phyloP scores from a whole-genome alignment of 2,888 invertebrate species.

The Drosophila nr. perissopoda region DNA sequence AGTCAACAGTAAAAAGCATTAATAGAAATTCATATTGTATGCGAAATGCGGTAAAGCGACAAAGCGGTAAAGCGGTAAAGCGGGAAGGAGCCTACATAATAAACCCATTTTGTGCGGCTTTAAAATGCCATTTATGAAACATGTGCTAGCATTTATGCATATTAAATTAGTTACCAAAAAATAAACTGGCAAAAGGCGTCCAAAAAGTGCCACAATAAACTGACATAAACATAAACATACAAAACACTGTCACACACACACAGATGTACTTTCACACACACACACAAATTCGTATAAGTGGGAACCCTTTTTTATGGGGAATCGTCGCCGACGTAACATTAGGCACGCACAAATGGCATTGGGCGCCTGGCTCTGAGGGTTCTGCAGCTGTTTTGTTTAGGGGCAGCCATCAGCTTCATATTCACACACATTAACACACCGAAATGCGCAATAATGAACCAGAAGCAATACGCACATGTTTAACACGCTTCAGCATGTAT shows the following conservation, averaged over 20 bases:
- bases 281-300: slow-evolving; percentile 39
- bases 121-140: slow-evolving; percentile 81
- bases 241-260: slow-evolving; percentile 7
- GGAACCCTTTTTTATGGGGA: slow-evolving; percentile 76
- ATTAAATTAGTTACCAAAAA: slow-evolving; percentile 72
- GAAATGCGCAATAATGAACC: slow-evolving; percentile 50
- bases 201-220: slow-evolving; percentile 66
- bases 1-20: slow-evolving; percentile 45
- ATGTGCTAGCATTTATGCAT: slow-evolving; percentile 80
- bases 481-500: slow-evolving; percentile 8
- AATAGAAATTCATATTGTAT: slow-evolving; percentile 71
- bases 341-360: slow-evolving; percentile 59
- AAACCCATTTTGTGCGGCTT: slow-evolving; percentile 77
- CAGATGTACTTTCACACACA: neutral
- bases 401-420: slow-evolving; percentile 40
- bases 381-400: slow-evolving; percentile 50
- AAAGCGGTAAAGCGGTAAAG: slow-evolving; percentile 12
- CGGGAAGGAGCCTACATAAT: slow-evolving; percentile 57
- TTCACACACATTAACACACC: slow-evolving; percentile 65
- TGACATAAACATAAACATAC: slow-evolving; percentile 46
- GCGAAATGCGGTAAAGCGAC: slow-evolving; percentile 38
- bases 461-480: slow-evolving; percentile 18
- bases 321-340: slow-evolving; percentile 57
- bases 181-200: slow-evolving; percentile 70
- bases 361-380: slow-evolving; percentile 32